These are phyloP conservation scores for Geopemphigus sp. DNA, from an alignment of 1,140 invertebrate species.

Conservation along the genomic window DNA sequence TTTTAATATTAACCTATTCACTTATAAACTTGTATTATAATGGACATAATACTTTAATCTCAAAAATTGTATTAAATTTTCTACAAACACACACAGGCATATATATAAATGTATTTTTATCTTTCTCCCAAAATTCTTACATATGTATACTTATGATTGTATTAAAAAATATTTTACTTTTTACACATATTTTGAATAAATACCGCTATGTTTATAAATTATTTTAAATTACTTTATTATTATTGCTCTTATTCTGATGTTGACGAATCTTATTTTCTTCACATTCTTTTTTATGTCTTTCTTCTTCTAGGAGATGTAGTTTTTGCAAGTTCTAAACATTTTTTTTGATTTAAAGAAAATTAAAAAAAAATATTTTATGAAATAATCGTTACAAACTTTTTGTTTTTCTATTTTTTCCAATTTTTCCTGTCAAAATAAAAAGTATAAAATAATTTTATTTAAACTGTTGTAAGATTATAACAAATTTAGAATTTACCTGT, in stretches of 20 bases:
- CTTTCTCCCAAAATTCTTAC: no score
- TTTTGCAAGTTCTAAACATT: conserved; percentile 7
- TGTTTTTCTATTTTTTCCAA: conserved; percentile 44
- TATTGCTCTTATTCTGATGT: conserved; percentile 2
- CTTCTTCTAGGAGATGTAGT: conserved; percentile 18
- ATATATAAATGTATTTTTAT: no score
- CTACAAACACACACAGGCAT: no score
- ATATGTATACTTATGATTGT: no score
- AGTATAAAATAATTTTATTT: neutral
- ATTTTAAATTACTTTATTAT: conserved; percentile 32
- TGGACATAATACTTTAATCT: no score
- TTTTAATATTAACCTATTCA: no score
- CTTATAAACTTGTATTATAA: no score
- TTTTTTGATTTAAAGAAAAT: neutral
- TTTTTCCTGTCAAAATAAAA: conserved; percentile 25
- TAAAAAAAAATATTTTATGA: neutral
- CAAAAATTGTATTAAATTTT: no score
- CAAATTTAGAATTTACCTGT: conserved; percentile 21
- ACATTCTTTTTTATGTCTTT: conserved; percentile 14
- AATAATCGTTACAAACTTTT: conserved; percentile 20
- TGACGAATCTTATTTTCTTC: conserved; percentile 31
- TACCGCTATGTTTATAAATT: neutral
- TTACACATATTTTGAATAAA: no score
- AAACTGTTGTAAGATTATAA: neutral
- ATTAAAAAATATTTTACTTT: no score